Evolutionary conservation across 2,888 invertebrate species (phyloP).

Genomic region (Mongoloraphidia duomilia): DNA sequence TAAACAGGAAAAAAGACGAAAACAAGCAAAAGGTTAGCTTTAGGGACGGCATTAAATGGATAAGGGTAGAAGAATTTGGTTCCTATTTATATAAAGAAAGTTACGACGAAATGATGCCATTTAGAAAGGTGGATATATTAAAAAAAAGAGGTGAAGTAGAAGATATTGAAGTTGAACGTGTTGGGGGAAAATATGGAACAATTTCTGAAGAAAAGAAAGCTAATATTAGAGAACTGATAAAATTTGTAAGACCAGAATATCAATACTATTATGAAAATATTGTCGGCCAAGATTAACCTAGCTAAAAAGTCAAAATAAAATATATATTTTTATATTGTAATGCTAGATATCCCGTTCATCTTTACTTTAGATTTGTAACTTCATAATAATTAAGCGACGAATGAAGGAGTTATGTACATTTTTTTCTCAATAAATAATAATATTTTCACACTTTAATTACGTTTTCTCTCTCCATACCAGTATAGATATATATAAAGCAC

Average conservation of each 20-base stretch:
- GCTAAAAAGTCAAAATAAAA: too few species aligned
- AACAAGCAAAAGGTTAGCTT: constrained; percentile 12
- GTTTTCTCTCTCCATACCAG: too few species aligned
- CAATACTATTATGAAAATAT: too few species aligned
- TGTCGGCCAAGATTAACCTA: too few species aligned
- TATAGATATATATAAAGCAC: too few species aligned
- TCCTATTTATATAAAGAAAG: constrained; percentile 4
- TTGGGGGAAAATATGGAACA: constrained; percentile 5
- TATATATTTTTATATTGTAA: too few species aligned
- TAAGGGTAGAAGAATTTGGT: constrained; percentile 5
- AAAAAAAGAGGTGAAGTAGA: background rate
- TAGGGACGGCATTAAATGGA: constrained; percentile 13
- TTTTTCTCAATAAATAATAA: too few species aligned
- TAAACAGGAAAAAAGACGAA: constrained; percentile 12
- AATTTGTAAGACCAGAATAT: constrained; percentile 3
- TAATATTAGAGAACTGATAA: constrained; percentile 1
- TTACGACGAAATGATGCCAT: background rate
- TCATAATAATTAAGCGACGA: too few species aligned
- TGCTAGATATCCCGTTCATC: too few species aligned
- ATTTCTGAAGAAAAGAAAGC: constrained; percentile 5
- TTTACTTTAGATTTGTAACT: too few species aligned
- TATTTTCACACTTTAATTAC: too few species aligned
- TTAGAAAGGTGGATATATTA: background rate
- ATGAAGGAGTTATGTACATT: too few species aligned
- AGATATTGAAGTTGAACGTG: constrained; percentile 4